Evolutionary conservation across 2,888 invertebrate species (phyloP).

Genomic region (Ochlodes sylvanus): DNA sequence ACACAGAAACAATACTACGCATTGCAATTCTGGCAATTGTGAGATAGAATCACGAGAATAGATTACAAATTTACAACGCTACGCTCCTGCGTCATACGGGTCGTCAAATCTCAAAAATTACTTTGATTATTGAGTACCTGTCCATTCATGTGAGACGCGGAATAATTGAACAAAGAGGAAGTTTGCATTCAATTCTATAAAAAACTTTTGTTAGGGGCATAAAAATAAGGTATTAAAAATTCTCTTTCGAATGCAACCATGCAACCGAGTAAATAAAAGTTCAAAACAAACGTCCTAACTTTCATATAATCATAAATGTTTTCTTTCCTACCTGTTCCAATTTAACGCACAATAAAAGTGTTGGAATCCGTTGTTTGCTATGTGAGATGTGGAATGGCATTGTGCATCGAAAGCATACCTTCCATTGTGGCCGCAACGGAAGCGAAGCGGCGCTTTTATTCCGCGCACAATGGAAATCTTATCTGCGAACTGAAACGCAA

Average conservation of each 20-base stretch:
- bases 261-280: not conserved
- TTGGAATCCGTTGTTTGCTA: constrained; percentile 73
- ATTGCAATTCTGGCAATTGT: no score
- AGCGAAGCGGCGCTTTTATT: constrained; percentile 60
- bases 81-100: no score
- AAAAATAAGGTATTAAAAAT: not conserved
- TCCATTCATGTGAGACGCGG: no score
- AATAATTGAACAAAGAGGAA: no score
- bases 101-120: no score
- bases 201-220: no score
- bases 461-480: constrained; percentile 72
- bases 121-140: no score
- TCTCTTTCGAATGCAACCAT: not conserved
- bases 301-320: constrained; percentile 56
- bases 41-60: no score
- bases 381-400: constrained; percentile 70
- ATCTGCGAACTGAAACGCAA: constrained; percentile 67
- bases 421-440: constrained; percentile 59
- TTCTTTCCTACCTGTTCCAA: constrained; percentile 70
- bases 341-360: constrained; percentile 78
- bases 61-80: no score
- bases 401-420: constrained; percentile 66
- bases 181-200: no score
- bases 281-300: constrained; percentile 23
- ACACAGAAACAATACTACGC: no score